Evolutionary conservation across 1,140 invertebrate species (phyloP).

Genomic region (Phocides pigmalion): DNA sequence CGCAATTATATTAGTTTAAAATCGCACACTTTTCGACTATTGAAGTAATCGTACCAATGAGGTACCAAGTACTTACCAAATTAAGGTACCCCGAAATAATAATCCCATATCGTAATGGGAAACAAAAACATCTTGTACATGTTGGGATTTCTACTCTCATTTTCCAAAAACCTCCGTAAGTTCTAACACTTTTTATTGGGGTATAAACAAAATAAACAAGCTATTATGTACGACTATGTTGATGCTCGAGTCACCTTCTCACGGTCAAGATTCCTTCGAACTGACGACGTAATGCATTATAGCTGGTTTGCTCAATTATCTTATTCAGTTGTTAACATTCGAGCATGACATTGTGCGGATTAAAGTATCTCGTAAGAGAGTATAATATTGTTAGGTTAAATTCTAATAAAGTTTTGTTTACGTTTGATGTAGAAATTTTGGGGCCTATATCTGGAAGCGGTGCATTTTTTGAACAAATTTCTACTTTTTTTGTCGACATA

Average conservation of each 20-base stretch:
- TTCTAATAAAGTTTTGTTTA: too few species aligned
- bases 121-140: conserved; percentile 46
- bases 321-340: conserved; percentile 40
- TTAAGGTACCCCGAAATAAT: conserved; percentile 53
- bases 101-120: conserved; percentile 52
- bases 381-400: too few species aligned
- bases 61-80: conserved; percentile 44
- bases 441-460: too few species aligned
- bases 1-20: too few species aligned
- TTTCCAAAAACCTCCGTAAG: conserved; percentile 9
- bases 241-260: background rate
- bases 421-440: too few species aligned
- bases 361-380: too few species aligned
- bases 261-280: conserved; percentile 2
- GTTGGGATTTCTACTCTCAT: conserved; percentile 55
- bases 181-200: conserved; percentile 1
- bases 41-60: too few species aligned
- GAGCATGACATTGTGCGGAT: conserved; percentile 40
- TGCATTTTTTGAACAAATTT: too few species aligned
- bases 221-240: background rate
- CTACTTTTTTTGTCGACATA: too few species aligned
- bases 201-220: too few species aligned
- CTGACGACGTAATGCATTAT: conserved; percentile 1
- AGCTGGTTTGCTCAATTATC: conserved; percentile 41
- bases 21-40: too few species aligned